These are phyloP conservation scores for Margarornis squamiger DNA, from an alignment of 2,797 vertebrate species.

Conservation along the genomic window DNA sequence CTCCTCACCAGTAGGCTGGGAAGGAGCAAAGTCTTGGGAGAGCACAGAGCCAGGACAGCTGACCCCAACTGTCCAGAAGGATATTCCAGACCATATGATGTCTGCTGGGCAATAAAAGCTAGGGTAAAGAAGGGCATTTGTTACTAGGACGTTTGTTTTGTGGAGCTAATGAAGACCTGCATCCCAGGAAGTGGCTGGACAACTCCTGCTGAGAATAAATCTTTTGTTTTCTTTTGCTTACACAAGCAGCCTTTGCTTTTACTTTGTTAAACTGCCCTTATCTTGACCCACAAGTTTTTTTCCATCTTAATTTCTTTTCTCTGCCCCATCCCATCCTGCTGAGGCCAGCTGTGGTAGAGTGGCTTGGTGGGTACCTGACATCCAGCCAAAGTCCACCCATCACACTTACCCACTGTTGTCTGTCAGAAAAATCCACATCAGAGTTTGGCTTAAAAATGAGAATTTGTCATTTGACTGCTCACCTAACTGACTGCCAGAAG, in stretches of 20 bases:
- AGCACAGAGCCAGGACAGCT: neutral
- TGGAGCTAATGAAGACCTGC: neutral
- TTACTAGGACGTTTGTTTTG: neutral
- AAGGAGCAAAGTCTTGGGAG: neutral
- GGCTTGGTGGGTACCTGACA: neutral
- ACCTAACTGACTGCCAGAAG: neutral
- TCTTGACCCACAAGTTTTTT: neutral
- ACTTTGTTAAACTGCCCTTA: neutral
- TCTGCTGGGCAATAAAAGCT: neutral
- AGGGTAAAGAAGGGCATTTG: neutral
- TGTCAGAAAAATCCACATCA: neutral
- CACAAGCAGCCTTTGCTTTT: fast-evolving
- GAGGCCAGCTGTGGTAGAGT: neutral
- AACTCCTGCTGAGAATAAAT: neutral
- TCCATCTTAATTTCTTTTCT: neutral
- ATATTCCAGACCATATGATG: neutral
- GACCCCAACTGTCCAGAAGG: neutral
- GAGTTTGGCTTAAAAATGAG: neutral
- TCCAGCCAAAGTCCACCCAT: neutral
- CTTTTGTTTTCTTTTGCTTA: neutral
- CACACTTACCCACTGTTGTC: neutral
- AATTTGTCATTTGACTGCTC: neutral
- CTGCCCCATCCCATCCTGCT: neutral
- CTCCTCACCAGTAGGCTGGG: fast-evolving
- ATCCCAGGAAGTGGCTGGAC: neutral